These are phyloP conservation scores for Geotrupes spiniger DNA, from an alignment of 2,888 invertebrate species.

Conservation along the genomic window DNA sequence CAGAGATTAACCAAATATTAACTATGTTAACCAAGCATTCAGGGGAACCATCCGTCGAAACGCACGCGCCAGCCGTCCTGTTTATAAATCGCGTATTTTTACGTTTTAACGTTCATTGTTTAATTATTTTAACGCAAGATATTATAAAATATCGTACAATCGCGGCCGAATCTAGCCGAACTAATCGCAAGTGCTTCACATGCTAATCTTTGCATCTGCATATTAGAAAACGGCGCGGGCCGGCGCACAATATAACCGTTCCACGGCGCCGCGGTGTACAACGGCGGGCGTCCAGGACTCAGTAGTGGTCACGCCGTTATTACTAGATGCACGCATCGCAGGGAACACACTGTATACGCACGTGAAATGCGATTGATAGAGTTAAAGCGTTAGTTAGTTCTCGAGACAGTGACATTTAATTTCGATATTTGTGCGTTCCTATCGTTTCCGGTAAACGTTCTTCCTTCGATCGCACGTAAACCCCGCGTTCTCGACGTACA, in stretches of 20 bases:
- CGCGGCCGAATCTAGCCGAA: constrained; percentile 6
- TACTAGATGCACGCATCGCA: constrained; percentile 32
- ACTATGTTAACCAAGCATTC: no score
- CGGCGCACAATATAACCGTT: constrained; percentile 31
- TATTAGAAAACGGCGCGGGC: constrained; percentile 29
- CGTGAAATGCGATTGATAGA: constrained; percentile 20
- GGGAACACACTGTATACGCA: constrained; percentile 24
- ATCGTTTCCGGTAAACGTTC: no score
- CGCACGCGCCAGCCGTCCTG: no score
- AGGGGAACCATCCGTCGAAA: no score
- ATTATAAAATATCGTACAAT: constrained; percentile 9
- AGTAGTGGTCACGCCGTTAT: constrained; percentile 36
- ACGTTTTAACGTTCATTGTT: no score
- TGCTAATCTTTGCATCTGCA: constrained; percentile 32
- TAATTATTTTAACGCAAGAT: no score
- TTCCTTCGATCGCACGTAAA: no score
- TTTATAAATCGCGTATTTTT: constrained; percentile 9
- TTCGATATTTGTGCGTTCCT: background rate
- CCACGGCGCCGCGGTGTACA: constrained; percentile 31
- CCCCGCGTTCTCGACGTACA: no score
- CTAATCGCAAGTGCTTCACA: constrained; percentile 13
- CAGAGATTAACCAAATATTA: no score
- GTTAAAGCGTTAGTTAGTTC: background rate
- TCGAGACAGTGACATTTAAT: background rate
- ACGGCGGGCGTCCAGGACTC: constrained; percentile 34